A percentile compares a stretch with the other conserved stretches of the same genome.
phyloP scores from a whole-genome alignment of 2,113 vertebrate species.

The Corvus cornix region DNA sequence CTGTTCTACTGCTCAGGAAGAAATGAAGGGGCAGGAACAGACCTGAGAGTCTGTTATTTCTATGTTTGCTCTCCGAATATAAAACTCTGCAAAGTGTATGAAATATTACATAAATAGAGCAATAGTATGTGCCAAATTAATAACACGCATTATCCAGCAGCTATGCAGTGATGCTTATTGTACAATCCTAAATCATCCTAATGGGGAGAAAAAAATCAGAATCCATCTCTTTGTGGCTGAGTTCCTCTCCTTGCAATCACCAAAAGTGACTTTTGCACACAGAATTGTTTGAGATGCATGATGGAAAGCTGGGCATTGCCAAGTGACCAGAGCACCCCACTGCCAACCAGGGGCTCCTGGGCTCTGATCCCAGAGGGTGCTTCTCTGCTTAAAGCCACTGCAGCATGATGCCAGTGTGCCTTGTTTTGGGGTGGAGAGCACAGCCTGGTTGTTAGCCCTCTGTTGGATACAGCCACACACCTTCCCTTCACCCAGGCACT shows the following conservation, averaged over 20 bases:
- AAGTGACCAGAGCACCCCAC: background rate
- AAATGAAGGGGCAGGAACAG: background rate
- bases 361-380: background rate
- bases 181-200: slow-evolving; percentile 37
- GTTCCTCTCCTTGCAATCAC: background rate
- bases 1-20: background rate
- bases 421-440: background rate
- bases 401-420: rapidly evolving
- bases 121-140: slow-evolving; percentile 42
- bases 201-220: slow-evolving; percentile 17
- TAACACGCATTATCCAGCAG: slow-evolving; percentile 35
- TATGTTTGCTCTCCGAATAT: background rate
- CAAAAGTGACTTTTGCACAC: slow-evolving; percentile 1
- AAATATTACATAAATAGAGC: slow-evolving; percentile 24
- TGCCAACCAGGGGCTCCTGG: background rate
- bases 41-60: background rate
- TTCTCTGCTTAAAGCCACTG: background rate
- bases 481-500: background rate
- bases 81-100: background rate
- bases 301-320: background rate
- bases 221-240: slow-evolving; percentile 26
- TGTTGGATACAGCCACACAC: background rate
- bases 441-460: background rate
- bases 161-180: slow-evolving; percentile 25
- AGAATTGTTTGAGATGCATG: background rate